Base-by-base conservation (phyloP, 2,888 invertebrate genomes). In the Digitonthophagus gazella region DNA sequence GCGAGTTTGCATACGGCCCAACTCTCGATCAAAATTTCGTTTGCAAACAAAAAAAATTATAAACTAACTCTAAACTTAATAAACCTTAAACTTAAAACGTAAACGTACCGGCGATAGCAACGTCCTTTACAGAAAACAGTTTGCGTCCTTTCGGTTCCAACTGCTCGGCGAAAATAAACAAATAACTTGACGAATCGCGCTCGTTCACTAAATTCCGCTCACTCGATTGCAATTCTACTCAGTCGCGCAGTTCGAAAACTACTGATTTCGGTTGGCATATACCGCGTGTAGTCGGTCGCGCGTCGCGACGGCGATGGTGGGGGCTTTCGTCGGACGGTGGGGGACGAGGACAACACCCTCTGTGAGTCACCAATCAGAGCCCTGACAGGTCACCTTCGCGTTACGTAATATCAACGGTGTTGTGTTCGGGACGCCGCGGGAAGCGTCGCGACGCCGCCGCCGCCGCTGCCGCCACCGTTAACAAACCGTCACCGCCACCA, bases 331-430 rank as follows among this genome's bases (percentile, higher is more conserved):
- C 69, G 75, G 68, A 76, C 78, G 75, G 72, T 78, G 78, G 61
- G 79, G 76, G 78, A 78, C 77, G 83, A 83, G 83, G 83, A 83
- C 83, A 83, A 83, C 83, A 84, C 84, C 83, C 83, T 83, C 83
- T 76, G 80, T 84, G 83, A 84, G 75, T 84, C 84, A 84, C 83
- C 82, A 83, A 83, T 83, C 82, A 82, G 80, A 81, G 80, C 79
- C 78, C 78, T 80, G 82, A 82, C 83, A 83, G 83, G 84, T 84
- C 84, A 83, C 83, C 83, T 84, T 84, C 82, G 81, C 74, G 69
- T 82, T 82, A 82, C 81, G 81, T 82, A 82, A 83, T 72, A 22
- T 55, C 20, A 68, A 72, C 69, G 72, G 73, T 73, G 72, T 69
- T 71, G 66, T 69, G 69, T 72, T 70, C 72, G 69, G 69, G 28